Percentiles rank a stretch among this genome's conserved stretches.
phyloP scores from a whole-genome alignment of 2,797 vertebrate species.

The Microtus californicus region DNA sequence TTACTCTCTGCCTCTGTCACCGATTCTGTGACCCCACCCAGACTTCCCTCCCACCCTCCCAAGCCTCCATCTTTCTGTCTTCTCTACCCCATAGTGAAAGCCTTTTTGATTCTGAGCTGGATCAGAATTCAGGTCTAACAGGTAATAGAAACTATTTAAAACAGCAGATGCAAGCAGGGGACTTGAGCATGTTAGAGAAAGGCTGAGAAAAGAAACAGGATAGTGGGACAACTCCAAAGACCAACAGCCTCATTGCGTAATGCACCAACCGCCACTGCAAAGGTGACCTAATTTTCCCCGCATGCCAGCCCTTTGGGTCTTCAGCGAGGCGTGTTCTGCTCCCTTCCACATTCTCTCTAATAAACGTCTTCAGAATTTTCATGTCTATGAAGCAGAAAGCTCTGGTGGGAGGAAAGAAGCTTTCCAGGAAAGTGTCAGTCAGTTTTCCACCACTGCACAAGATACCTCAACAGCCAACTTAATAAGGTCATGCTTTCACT shows the following conservation, averaged over 20 bases:
- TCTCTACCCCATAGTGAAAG: neutral
- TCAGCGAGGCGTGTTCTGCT: neutral
- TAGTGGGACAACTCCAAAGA: neutral
- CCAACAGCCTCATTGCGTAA: neutral
- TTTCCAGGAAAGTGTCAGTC: neutral
- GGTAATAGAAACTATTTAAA: constrained; percentile 12
- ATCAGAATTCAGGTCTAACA: neutral
- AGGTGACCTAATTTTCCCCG: too few species aligned
- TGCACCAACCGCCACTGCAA: neutral
- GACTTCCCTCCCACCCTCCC: neutral
- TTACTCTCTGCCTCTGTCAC: neutral
- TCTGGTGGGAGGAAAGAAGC: neutral
- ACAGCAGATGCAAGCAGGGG: neutral
- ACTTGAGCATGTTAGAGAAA: neutral
- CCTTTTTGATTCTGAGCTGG: neutral
- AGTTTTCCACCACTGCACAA: neutral
- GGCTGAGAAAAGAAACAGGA: neutral
- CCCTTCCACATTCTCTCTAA: neutral
- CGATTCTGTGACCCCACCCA: neutral
- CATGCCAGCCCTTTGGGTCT: neutral
- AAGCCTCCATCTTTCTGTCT: neutral
- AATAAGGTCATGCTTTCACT: neutral
- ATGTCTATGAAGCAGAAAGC: neutral
- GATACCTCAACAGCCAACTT: neutral
- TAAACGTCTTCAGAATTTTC: neutral